Evolutionary conservation across 2,888 invertebrate genomes (phyloP), one percentile per base, ranked within the genome.

Genomic region (Dasypogon diadema): DNA sequence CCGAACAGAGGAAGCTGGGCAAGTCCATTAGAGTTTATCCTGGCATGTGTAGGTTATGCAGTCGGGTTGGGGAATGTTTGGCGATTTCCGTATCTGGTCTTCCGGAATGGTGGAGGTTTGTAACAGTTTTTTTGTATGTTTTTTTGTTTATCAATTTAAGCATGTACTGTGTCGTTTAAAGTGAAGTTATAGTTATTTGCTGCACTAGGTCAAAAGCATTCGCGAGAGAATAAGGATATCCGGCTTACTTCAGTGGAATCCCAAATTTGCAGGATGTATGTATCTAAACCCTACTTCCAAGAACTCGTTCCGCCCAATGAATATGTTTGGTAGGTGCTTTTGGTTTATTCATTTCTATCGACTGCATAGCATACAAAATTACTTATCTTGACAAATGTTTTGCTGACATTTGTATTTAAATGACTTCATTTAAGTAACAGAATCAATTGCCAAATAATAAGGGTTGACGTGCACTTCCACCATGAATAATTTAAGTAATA

Each of bases 41-140:
- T 81, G 37, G 79, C 81, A 6, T 81, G 81, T 75, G 63, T 81
- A 55, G 79, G 80, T 34, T 81, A 81, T 80, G 81, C 81, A 70
- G 79, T 81, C 48, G 81, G 81, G 60, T 76, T 81, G 21, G 81
- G 81, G n/a, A 81, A 81, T 76, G 79, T 81, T 76, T 81, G 81
- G 81, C 77, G 81, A 74, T 81, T 81, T 77, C 81, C 81, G 48
- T 79, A 80, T 78, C 74, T 81, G 30, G 81, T 79, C 5, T 81
- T 79, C 77, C 79, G 81, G 18, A 80, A 80, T 74, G 80, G 80
- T 24, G 80, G 80, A 75, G 80, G 80, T 79, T 78, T 75, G 79
- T 79, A 76, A 30, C 12, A 18, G 24, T 75, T 56, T 75, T 65
- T 65, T n/a, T 16, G 37, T 46, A 1, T 51, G 18, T 51, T 51